phyloP scores from a whole-genome alignment of 2,888 invertebrate species.

The Polymixis lichenea region DNA sequence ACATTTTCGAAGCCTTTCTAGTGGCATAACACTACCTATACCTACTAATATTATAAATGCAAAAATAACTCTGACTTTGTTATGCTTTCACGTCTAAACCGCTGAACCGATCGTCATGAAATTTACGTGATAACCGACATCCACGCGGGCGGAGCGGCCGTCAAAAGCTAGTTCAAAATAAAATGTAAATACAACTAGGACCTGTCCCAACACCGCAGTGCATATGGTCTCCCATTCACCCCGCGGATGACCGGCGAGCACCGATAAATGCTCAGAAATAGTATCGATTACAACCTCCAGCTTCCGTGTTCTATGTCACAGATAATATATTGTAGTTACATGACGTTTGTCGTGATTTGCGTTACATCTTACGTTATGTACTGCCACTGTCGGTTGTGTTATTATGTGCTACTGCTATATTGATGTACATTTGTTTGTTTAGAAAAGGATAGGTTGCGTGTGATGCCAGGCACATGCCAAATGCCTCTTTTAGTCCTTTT shows the following conservation, averaged over 20 bases:
- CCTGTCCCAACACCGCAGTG: slow-evolving; percentile 6
- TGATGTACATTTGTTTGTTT: not conserved
- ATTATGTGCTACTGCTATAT: not conserved
- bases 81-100: too few relatives aligned
- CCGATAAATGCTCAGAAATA: slow-evolving; percentile 65
- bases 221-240: slow-evolving; percentile 40
- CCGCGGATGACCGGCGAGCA: slow-evolving; percentile 57
- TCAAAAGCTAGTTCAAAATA: too few relatives aligned
- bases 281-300: slow-evolving; percentile 61
- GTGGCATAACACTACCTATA: too few relatives aligned
- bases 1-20: too few relatives aligned
- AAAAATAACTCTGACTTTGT: too few relatives aligned
- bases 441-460: not conserved
- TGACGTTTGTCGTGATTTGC: slow-evolving; percentile 33
- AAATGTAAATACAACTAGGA: not conserved
- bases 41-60: too few relatives aligned
- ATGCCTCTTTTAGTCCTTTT: not conserved
- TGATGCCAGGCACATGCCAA: not conserved
- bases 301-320: slow-evolving; percentile 57
- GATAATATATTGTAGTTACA: slow-evolving; percentile 24
- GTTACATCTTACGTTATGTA: slow-evolving; percentile 2
- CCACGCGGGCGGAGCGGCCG: too few relatives aligned
- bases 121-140: too few relatives aligned
- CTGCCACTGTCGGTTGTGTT: slow-evolving; percentile 1
- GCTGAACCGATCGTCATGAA: too few relatives aligned